Base-by-base conservation (phyloP, 2,888 invertebrate genomes). In the Strigamia crassipes region DNA sequence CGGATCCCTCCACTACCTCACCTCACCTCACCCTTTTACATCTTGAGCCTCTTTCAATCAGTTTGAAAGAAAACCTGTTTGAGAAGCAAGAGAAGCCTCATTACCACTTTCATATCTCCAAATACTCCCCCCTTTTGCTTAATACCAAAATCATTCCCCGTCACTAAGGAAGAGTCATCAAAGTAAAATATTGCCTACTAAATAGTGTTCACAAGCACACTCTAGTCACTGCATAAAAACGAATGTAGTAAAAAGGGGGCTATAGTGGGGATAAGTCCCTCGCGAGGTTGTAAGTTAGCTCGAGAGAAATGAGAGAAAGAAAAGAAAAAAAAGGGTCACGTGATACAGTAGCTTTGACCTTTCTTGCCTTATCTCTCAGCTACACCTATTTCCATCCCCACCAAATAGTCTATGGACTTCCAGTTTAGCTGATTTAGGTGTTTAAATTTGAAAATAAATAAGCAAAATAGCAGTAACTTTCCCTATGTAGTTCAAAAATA, bases 1-100 rank as follows among this genome's bases (percentile, higher is more conserved):
- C 51, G 51, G n/a, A n/a, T 51, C 51, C 51, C 51, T 51, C 51
- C 51, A 51, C 51, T n/a, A n/a, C n/a, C n/a, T n/a, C n/a, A n/a
- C n/a, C n/a, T n/a, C 51, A 51, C 51, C 51, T 51, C 51, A 51
- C 51, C n/a, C 51, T 51, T 51, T 51, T 51, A 34, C 51, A 51
- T 51, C 51, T 51, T n/a, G n/a, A 51, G 51, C n/a, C 51, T 51
- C 51, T 51, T 51, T 51, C 51, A 51, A 51, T 51, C 15, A 51
- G 51, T 51, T 51, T 51, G 51, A 51, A 51, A 51, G 51, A 51
- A 51, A 51, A 51, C 51, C 51, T n/a, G 51, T 51, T 51, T 51
- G 51, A 51, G 51, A 3, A n/a, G 15, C n/a, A 51, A 51, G 51
- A 51, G 51, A 51, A 51, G 51, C 51, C 51, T 51, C 51, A 51